Percentiles rank a stretch among this genome's conserved stretches.
Conservation (phyloP, 2,888 invertebrate genomes). For the Chorisops tibialis region DNA sequence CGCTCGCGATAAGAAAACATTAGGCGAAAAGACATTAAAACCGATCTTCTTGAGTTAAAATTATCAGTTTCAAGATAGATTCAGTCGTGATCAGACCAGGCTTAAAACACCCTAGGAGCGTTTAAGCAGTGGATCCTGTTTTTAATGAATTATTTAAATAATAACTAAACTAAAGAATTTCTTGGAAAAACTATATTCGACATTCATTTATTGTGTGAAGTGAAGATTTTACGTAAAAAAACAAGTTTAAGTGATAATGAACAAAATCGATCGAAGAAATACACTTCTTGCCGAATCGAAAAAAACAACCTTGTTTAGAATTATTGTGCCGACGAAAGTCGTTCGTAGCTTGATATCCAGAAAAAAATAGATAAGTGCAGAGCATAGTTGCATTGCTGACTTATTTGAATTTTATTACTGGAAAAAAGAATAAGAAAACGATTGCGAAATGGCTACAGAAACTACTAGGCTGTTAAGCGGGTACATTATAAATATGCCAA, state of each 20-base stretch:
- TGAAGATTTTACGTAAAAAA: neutral
- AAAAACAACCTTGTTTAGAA: neutral
- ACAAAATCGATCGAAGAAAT: constrained; percentile 2
- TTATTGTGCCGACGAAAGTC: neutral
- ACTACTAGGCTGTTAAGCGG: constrained; percentile 33
- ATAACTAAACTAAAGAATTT: too few relatives aligned
- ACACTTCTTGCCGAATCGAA: neutral
- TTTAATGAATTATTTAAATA: too few relatives aligned
- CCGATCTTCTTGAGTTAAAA: too few relatives aligned
- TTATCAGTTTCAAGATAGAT: neutral
- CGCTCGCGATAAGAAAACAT: too few relatives aligned
- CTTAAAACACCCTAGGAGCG: neutral
- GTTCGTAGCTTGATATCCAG: constrained; percentile 10
- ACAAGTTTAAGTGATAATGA: constrained; percentile 18
- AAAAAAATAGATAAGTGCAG: neutral
- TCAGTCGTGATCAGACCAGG: constrained; percentile 7
- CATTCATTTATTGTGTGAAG: neutral
- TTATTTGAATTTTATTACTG: neutral
- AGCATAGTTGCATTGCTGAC: too few relatives aligned
- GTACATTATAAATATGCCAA: constrained; percentile 33
- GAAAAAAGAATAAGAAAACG: neutral
- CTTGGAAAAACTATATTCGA: neutral
- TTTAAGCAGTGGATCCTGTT: too few relatives aligned
- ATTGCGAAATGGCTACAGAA: constrained; percentile 33
- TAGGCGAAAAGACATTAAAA: too few relatives aligned